These are phyloP conservation scores for Hipposideros larvatus DNA, from an alignment of 2,797 vertebrate genomes.

Conservation along the genomic window DNA sequence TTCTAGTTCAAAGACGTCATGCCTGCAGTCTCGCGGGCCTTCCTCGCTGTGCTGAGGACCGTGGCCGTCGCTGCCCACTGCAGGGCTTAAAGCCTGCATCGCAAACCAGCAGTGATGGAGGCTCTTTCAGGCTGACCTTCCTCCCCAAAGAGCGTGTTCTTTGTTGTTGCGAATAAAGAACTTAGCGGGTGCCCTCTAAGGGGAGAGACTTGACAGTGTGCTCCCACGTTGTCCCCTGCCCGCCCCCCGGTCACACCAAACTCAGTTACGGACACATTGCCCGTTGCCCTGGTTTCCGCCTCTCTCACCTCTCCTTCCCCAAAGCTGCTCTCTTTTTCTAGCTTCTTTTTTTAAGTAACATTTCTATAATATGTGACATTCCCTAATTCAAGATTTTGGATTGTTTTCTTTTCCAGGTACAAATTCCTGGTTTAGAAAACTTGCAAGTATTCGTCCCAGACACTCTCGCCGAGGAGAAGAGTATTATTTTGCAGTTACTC, in stretches of 20 bases:
- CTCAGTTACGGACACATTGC: too few relatives aligned
- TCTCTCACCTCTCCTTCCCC: not conserved
- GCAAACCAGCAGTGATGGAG: rapidly evolving
- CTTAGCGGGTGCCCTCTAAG: rapidly evolving
- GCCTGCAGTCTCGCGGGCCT: rapidly evolving
- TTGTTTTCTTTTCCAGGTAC: constrained; percentile 89
- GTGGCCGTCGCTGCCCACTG: rapidly evolving
- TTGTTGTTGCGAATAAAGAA: not conserved
- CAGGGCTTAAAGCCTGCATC: not conserved
- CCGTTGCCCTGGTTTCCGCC: too few relatives aligned
- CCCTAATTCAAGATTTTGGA: not conserved
- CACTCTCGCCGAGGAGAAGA: constrained; percentile 90
- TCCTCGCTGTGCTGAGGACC: rapidly evolving
- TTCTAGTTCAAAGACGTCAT: not conserved
- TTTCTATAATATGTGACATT: not conserved
- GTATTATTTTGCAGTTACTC: constrained; percentile 96
- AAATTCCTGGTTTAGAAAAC: constrained; percentile 95
- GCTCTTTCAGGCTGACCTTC: not conserved
- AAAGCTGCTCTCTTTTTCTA: too few relatives aligned
- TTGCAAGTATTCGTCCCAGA: constrained; percentile 95
- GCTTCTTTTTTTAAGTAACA: not conserved
- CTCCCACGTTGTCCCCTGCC: too few relatives aligned
- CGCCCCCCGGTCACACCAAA: too few relatives aligned
- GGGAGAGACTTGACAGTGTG: not conserved
- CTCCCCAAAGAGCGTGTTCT: not conserved